These are phyloP conservation scores for Drosophila elegans DNA, from an alignment of 1,140 invertebrate genomes.

Conservation along the genomic window DNA sequence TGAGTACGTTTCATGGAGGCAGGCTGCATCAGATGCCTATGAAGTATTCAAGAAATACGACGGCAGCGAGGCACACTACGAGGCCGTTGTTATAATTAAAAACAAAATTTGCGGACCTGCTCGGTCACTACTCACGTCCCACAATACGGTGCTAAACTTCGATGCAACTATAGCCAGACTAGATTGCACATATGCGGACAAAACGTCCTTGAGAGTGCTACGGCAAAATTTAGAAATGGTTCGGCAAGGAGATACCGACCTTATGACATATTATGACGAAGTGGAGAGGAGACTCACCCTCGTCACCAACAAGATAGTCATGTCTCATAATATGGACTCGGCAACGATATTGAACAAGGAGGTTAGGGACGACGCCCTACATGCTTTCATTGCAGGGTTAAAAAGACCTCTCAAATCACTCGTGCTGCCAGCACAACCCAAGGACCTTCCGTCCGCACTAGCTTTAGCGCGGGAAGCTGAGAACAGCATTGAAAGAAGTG, in stretches of 20 bases:
- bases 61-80: slow-evolving; percentile 6
- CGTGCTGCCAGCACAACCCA: too few species aligned
- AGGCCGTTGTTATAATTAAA: slow-evolving; percentile 11
- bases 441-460: too few species aligned
- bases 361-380: slow-evolving; percentile 6
- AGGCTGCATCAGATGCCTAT: slow-evolving; percentile 11
- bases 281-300: slow-evolving; percentile 4
- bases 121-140: neutral
- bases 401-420: too few species aligned
- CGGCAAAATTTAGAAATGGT: slow-evolving; percentile 4
- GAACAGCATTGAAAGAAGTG: too few species aligned
- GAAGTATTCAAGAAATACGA: slow-evolving; percentile 12
- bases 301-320: slow-evolving; percentile 1
- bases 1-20: slow-evolving; percentile 8
- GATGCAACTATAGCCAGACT: slow-evolving; percentile 7
- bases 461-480: too few species aligned
- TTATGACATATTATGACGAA: slow-evolving; percentile 8
- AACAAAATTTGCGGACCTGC: slow-evolving; percentile 8
- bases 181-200: slow-evolving; percentile 10
- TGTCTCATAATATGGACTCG: neutral
- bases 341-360: slow-evolving; percentile 13
- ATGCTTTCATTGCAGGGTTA: neutral
- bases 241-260: neutral
- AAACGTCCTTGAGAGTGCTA: slow-evolving; percentile 4
- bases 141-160: neutral